These are phyloP conservation scores for Hiodon alosoides DNA, from an alignment of 2,113 vertebrate species.

Conservation along the genomic window DNA sequence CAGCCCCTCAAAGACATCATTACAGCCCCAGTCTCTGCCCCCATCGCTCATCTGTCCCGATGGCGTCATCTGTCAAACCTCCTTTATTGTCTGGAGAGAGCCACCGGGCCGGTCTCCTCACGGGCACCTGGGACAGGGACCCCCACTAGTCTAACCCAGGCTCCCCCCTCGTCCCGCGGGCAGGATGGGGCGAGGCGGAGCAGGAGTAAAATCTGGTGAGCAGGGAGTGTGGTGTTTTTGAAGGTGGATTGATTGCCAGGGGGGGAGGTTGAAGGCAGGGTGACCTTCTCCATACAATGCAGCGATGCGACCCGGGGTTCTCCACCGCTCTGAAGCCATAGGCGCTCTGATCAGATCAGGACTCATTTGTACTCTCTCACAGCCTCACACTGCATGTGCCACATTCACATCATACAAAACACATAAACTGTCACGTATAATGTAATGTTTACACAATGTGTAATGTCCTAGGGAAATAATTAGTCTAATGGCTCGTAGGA, in stretches of 20 bases:
- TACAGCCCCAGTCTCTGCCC: constrained; percentile 22
- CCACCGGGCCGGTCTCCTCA: too few species aligned
- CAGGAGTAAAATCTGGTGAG: background rate
- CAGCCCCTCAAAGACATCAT: background rate
- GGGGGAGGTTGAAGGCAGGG: background rate
- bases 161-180: background rate
- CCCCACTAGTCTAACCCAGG: constrained; percentile 3
- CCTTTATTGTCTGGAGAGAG: background rate
- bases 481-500: too few species aligned
- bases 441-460: too few species aligned
- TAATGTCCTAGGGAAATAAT: too few species aligned
- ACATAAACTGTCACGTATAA: too few species aligned
- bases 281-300: background rate
- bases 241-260: background rate
- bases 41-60: constrained; percentile 29
- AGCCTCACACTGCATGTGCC: too few species aligned
- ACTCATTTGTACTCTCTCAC: background rate
- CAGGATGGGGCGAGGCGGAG: background rate
- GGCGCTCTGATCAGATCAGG: background rate
- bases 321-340: background rate
- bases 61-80: constrained; percentile 32
- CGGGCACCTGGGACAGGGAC: background rate
- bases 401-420: too few species aligned
- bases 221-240: background rate
- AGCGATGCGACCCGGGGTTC: background rate